Evolutionary conservation across 64 coral and sea anemone genomes (phyloP).

Genomic region (Stylophora pistillata): DNA sequence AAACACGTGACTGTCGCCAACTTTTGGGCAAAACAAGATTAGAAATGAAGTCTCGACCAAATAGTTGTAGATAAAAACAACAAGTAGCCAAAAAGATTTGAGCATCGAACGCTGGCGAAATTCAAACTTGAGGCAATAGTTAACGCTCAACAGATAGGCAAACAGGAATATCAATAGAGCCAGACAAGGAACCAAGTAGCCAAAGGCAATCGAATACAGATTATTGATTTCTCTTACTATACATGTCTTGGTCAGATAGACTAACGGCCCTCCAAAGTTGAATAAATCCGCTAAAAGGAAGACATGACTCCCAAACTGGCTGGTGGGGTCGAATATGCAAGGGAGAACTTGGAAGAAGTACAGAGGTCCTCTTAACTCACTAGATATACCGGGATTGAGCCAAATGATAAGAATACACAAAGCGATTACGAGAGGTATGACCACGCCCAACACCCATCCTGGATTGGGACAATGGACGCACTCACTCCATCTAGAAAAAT

Average conservation of each 20-base stretch:
- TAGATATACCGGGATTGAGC: conserved; percentile 72
- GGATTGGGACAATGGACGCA: conserved; percentile 42
- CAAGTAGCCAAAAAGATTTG: conserved; percentile 74
- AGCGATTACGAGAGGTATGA: conserved; percentile 39
- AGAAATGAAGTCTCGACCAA: conserved; percentile 65
- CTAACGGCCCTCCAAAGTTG: conserved; percentile 74
- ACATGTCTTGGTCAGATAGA: conserved; percentile 51
- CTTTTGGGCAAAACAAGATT: conserved; percentile 56
- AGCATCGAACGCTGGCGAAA: conserved; percentile 59
- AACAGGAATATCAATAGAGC: conserved; percentile 56
- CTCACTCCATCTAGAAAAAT: neutral
- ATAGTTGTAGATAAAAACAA: conserved; percentile 73
- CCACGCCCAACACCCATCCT: conserved; percentile 66
- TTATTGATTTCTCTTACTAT: conserved; percentile 50
- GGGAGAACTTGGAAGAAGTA: conserved; percentile 86
- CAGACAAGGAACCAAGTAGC: conserved; percentile 48
- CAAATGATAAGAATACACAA: conserved; percentile 70
- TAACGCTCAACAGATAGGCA: conserved; percentile 58
- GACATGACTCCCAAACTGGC: conserved; percentile 29
- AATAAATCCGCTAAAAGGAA: conserved; percentile 54
- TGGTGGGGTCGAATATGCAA: conserved; percentile 63
- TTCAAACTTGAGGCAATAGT: conserved; percentile 56
- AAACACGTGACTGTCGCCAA: conserved; percentile 55
- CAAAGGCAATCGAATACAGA: conserved; percentile 39
- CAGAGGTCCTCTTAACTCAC: conserved; percentile 73